A percentile compares a stretch with the other conserved stretches of the same genome.
phyloP scores from a whole-genome alignment of 2,797 vertebrate genomes.

The Dallia pectoralis region DNA sequence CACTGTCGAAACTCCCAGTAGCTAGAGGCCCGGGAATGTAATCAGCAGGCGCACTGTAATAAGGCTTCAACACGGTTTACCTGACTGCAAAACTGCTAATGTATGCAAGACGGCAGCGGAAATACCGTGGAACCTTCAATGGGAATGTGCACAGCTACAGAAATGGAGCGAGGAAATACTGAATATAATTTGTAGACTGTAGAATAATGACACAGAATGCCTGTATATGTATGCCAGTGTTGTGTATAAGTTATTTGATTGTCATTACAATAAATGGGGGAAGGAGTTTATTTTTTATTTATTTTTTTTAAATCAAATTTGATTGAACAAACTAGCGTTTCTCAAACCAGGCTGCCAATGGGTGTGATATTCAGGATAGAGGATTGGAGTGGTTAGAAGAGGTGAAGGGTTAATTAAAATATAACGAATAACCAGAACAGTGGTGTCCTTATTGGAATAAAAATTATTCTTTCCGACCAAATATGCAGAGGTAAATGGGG shows the following conservation, averaged over 20 bases:
- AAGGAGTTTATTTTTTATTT: neutral
- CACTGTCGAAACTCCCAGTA: conserved; percentile 52
- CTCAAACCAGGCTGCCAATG: conserved; percentile 66
- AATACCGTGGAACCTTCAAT: conserved; percentile 29
- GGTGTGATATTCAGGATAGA: conserved; percentile 56
- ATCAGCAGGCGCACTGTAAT: conserved; percentile 49
- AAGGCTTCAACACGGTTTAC: conserved; percentile 38
- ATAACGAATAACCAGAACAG: too few relatives aligned
- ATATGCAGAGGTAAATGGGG: neutral
- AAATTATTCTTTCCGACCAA: neutral
- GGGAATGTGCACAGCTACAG: conserved; percentile 29
- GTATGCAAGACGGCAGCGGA: conserved; percentile 19
- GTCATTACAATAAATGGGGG: conserved; percentile 8
- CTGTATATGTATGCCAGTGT: conserved; percentile 6
- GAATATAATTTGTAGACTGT: conserved; percentile 12
- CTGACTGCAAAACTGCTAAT: conserved; percentile 28
- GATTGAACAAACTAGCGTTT: conserved; percentile 65
- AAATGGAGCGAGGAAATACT: conserved; percentile 11
- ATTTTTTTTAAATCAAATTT: neutral
- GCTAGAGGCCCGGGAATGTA: conserved; percentile 33
- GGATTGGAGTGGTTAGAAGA: conserved; percentile 41
- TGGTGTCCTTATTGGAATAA: neutral
- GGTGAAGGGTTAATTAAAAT: too few relatives aligned
- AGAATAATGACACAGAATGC: conserved; percentile 30
- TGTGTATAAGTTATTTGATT: neutral